These are phyloP conservation scores for Natator depressus DNA, from an alignment of 2,113 vertebrate species.

Conservation along the genomic window DNA sequence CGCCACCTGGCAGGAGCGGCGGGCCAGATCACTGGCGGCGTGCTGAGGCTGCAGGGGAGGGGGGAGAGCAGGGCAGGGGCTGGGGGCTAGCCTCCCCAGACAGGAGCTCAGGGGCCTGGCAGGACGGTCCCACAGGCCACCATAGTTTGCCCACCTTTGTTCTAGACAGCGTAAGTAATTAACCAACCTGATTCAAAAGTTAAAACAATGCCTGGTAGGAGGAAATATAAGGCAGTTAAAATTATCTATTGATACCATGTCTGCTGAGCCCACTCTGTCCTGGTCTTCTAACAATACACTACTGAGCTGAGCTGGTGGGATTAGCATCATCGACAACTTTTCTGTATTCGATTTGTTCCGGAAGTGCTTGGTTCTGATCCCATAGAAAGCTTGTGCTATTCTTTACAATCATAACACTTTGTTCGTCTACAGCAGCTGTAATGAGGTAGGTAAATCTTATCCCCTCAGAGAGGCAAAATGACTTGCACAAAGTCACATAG, in stretches of 20 bases:
- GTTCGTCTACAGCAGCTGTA: background rate
- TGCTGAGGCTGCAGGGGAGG: no score
- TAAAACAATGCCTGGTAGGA: background rate
- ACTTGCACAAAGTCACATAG: background rate
- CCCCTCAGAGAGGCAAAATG: background rate
- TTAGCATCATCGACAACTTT: background rate
- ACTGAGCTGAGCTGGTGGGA: background rate
- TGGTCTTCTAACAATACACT: background rate
- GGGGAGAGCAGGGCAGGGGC: no score
- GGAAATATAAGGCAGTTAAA: background rate
- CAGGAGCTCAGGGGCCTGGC: no score
- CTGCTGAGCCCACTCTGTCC: background rate
- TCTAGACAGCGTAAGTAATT: background rate
- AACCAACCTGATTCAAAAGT: background rate
- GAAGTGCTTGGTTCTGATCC: background rate
- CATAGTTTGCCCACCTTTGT: background rate
- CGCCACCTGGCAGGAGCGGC: no score
- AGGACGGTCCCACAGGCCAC: no score
- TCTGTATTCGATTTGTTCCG: background rate
- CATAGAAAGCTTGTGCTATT: rapidly evolving
- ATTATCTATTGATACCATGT: background rate
- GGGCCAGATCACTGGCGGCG: no score
- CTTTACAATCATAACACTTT: background rate
- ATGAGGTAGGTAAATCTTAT: background rate
- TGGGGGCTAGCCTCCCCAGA: no score